phyloP scores from a whole-genome alignment of 35 echinoderm and acorn worm genomes.

The Eucidaris tribuloides region DNA sequence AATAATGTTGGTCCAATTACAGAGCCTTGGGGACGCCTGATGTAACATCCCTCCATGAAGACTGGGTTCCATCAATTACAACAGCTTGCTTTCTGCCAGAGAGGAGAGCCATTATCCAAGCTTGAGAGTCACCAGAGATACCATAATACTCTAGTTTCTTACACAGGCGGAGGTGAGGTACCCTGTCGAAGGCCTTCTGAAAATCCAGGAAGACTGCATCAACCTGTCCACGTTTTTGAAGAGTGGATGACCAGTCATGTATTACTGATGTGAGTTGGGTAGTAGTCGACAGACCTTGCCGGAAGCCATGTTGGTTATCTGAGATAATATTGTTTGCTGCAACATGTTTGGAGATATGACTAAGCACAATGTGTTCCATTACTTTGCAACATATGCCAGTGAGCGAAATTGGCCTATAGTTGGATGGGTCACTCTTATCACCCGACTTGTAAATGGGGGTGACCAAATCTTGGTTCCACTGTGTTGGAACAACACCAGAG shows the following conservation, averaged over 20 bases:
- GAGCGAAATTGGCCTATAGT: conserved; percentile 28
- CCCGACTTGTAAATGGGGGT: conserved; percentile 37
- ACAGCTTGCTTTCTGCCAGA: too few species aligned
- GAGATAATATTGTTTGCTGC: conserved; percentile 22
- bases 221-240: conserved; percentile 7
- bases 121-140: too few species aligned
- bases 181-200: too few species aligned
- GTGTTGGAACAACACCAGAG: background rate
- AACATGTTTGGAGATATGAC: conserved; percentile 17
- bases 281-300: conserved; percentile 9
- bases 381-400: conserved; percentile 34
- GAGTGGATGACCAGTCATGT: background rate
- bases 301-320: conserved; percentile 28
- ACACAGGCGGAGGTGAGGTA: too few species aligned
- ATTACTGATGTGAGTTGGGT: conserved; percentile 16
- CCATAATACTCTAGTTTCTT: too few species aligned
- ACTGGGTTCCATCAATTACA: too few species aligned
- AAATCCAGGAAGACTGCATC: too few species aligned
- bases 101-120: too few species aligned
- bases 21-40: too few species aligned
- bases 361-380: conserved; percentile 40
- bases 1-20: too few species aligned
- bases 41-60: too few species aligned
- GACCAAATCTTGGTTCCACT: conserved; percentile 29
- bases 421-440: background rate